A percentile compares a stretch with the other conserved stretches of the same genome.
Evolutionary conservation across 1,140 invertebrate genomes (phyloP).

Genomic region (Plodia interpunctella): DNA sequence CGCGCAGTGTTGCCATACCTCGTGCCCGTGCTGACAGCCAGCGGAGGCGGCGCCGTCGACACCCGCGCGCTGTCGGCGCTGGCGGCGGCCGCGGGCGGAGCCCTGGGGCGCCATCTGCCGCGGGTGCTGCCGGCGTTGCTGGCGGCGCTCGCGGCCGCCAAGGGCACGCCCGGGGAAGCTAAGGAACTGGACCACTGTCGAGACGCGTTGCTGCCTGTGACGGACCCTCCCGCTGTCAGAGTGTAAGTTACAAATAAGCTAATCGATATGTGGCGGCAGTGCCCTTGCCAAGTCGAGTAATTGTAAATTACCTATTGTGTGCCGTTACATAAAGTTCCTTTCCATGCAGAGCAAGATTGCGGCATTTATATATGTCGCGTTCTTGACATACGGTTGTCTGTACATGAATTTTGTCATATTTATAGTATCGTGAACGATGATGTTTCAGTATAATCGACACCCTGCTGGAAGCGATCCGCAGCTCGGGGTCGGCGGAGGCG

Average conservation of each 20-base stretch:
- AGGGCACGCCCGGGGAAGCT: slow-evolving; percentile 81
- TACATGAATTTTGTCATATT: no score
- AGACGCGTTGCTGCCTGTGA: slow-evolving; percentile 92
- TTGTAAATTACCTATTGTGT: no score
- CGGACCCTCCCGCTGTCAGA: slow-evolving; percentile 91
- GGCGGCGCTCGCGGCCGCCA: slow-evolving; percentile 84
- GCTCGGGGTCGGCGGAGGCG: slow-evolving; percentile 80
- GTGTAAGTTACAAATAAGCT: no score
- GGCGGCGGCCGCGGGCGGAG: slow-evolving; percentile 94
- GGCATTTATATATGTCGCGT: no score
- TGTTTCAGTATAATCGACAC: slow-evolving; percentile 93
- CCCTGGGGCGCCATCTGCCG: slow-evolving; percentile 92
- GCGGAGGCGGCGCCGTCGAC: slow-evolving; percentile 86
- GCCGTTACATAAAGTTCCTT: no score
- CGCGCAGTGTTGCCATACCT: slow-evolving; percentile 96
- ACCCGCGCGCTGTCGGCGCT: slow-evolving; percentile 94
- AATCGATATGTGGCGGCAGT: no score
- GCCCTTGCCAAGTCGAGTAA: no score
- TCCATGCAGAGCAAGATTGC: no score
- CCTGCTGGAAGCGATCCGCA: slow-evolving; percentile 88
- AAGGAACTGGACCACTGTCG: slow-evolving; percentile 94
- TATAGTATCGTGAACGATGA: slow-evolving; percentile 84
- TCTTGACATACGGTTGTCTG: no score
- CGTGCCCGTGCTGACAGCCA: slow-evolving; percentile 93
- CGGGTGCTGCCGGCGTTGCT: slow-evolving; percentile 95